phyloP scores from a whole-genome alignment of 1,140 invertebrate species.

The Gerris buenoi region DNA sequence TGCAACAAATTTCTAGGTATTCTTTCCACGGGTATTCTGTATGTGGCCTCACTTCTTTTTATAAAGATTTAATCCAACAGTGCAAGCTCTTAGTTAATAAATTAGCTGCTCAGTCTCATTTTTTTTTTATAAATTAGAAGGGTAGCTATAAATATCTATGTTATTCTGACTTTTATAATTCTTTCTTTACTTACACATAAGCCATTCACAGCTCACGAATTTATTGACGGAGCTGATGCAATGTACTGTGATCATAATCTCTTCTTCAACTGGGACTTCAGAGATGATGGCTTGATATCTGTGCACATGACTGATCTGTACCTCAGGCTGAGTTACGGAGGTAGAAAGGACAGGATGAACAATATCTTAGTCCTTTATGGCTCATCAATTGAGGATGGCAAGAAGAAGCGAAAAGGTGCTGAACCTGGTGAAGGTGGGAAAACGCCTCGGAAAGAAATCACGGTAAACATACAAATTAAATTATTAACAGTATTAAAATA shows the following conservation, averaged over 20 bases:
- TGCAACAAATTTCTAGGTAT: too few relatives aligned
- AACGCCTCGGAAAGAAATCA: not conserved
- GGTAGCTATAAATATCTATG: too few relatives aligned
- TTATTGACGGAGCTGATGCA: not conserved
- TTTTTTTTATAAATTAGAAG: too few relatives aligned
- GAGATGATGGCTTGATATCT: not conserved
- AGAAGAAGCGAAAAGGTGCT: not conserved
- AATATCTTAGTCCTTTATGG: not conserved
- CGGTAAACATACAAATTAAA: not conserved
- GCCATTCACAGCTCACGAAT: not conserved
- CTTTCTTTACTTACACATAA: too few relatives aligned
- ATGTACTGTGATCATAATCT: not conserved
- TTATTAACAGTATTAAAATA: too few relatives aligned
- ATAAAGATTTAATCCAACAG: too few relatives aligned
- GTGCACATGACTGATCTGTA: not conserved
- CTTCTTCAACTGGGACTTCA: not conserved
- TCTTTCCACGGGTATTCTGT: too few relatives aligned
- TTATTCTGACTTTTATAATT: too few relatives aligned
- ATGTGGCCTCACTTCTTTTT: too few relatives aligned
- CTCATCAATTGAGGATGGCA: not conserved
- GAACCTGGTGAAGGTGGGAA: not conserved
- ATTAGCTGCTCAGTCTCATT: too few relatives aligned
- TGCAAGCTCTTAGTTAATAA: too few relatives aligned
- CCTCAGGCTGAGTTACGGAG: not conserved
- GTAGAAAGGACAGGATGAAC: not conserved